A percentile compares a stretch with the other conserved stretches of the same genome.
phyloP scores from a whole-genome alignment of 2,888 invertebrate species.

The Dryomyza anilis region DNA sequence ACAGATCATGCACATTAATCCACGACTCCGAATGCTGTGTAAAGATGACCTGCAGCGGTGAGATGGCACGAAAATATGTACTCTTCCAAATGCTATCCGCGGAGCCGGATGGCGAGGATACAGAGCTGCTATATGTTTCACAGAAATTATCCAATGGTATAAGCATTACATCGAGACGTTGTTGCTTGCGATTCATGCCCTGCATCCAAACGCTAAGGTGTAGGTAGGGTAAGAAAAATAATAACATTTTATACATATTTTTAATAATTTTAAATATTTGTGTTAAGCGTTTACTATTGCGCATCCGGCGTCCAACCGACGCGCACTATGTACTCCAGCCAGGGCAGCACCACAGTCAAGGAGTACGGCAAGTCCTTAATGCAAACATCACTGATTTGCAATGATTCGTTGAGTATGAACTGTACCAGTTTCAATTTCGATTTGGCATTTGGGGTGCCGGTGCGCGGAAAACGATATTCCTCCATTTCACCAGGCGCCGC shows the following conservation, averaged over 20 bases:
- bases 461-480: constrained; percentile 84
- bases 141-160: constrained; percentile 81
- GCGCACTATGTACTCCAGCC: constrained; percentile 94
- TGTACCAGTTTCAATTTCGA: constrained; percentile 86
- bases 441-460: constrained; percentile 88
- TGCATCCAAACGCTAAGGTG: constrained; percentile 85
- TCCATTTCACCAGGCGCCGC: constrained; percentile 80
- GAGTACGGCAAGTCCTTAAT: constrained; percentile 78
- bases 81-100: constrained; percentile 60
- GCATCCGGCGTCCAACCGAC: constrained; percentile 95
- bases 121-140: constrained; percentile 61
- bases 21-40: constrained; percentile 73
- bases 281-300: constrained; percentile 69
- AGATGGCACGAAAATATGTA: constrained; percentile 54
- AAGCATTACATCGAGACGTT: constrained; percentile 80
- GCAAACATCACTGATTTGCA: constrained; percentile 76
- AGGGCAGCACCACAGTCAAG: constrained; percentile 81
- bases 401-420: constrained; percentile 68
- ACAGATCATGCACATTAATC: constrained; percentile 92
- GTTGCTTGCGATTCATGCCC: constrained; percentile 86
- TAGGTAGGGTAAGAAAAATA: constrained; percentile 15
- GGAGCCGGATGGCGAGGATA: constrained; percentile 59
- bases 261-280: not conserved
- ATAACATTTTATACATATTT: constrained; percentile 6
- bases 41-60: constrained; percentile 60